phyloP scores from a whole-genome alignment of 2,888 invertebrate genomes.

The Acanthococcus lagerstroemiae region DNA sequence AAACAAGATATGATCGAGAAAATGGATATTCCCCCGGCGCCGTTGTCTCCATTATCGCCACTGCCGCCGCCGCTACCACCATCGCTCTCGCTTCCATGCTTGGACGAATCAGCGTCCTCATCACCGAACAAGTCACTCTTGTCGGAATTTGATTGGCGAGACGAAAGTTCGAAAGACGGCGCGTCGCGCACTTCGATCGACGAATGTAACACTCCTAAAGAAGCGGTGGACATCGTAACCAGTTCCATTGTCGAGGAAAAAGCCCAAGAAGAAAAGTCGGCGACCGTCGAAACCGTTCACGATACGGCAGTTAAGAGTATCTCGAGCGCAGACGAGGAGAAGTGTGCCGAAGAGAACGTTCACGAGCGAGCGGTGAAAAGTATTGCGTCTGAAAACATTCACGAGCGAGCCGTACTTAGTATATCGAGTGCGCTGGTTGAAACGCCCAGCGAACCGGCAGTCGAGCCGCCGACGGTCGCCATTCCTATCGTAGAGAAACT shows the following conservation, averaged over 20 bases:
- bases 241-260: conserved; percentile 17
- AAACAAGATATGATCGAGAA: conserved; percentile 4
- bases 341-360: not conserved
- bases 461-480: not conserved
- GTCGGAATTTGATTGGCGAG: conserved; percentile 1
- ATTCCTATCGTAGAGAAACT: conserved; percentile 46
- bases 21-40: not conserved
- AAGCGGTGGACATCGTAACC: conserved; percentile 24
- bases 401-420: conserved; percentile 19
- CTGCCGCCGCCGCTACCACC: conserved; percentile 2
- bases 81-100: conserved; percentile 8
- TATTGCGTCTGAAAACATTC: not conserved
- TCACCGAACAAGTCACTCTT: not conserved
- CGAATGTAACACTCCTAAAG: conserved; percentile 2
- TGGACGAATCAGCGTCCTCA: not conserved
- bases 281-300: not conserved
- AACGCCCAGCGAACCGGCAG: conserved; percentile 39
- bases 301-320: conserved; percentile 74
- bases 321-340: conserved; percentile 44
- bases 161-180: conserved; percentile 14
- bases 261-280: not conserved
- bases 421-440: conserved; percentile 5
- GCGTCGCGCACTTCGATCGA: not conserved
- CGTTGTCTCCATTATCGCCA: conserved; percentile 51
- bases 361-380: not conserved